These are phyloP conservation scores for Calyptommatus sinebrachiatus DNA, from an alignment of 2,113 vertebrate genomes.

Conservation along the genomic window DNA sequence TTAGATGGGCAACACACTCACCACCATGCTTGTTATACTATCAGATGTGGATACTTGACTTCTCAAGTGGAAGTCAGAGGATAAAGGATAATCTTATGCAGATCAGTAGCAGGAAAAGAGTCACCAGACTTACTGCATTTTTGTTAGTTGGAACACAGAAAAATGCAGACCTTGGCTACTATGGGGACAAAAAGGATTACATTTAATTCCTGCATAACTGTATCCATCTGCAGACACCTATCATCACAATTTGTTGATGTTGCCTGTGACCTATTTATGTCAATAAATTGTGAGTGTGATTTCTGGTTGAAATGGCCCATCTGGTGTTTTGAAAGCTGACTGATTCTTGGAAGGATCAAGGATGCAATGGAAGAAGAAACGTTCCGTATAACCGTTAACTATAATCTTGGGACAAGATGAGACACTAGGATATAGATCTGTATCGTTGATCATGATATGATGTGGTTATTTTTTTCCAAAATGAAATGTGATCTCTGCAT, in stretches of 20 bases:
- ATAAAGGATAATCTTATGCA: no score
- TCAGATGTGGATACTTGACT: no score
- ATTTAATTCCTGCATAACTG: not conserved
- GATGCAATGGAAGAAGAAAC: slow-evolving; percentile 3
- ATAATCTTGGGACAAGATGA: slow-evolving; percentile 8
- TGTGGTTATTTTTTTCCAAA: not conserved
- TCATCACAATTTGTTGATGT: not conserved
- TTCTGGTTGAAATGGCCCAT: not conserved
- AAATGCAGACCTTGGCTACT: not conserved
- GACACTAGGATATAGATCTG: not conserved
- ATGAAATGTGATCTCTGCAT: not conserved
- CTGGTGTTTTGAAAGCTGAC: not conserved
- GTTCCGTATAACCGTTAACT: slow-evolving; percentile 2
- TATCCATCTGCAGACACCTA: not conserved
- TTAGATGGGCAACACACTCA: no score
- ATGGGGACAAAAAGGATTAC: no score
- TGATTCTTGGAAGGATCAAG: not conserved
- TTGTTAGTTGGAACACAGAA: not conserved
- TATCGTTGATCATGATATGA: not conserved
- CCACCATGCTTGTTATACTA: no score
- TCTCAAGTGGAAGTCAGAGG: no score
- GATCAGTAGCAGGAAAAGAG: not conserved
- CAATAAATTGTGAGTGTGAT: not conserved
- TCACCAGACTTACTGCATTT: not conserved
- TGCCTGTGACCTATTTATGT: not conserved